Evolutionary conservation across 1,140 invertebrate genomes (phyloP).

Genomic region (Hyles euphorbiae): DNA sequence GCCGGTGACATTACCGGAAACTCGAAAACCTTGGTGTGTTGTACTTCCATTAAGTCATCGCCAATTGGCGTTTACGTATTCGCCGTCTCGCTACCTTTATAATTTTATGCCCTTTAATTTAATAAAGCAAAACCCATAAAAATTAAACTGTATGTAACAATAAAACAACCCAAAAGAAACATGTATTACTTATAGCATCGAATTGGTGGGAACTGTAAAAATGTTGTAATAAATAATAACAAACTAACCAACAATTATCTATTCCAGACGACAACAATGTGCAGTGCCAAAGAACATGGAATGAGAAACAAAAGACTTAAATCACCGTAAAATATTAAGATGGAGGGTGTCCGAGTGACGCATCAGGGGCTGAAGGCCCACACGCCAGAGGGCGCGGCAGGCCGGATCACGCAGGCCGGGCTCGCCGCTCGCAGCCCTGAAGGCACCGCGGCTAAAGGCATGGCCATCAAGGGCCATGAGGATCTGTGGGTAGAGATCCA

Average conservation of each 20-base stretch:
- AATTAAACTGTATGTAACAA: no score
- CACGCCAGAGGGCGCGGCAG: slow-evolving; percentile 61
- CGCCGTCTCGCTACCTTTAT: no score
- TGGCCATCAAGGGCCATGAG: slow-evolving; percentile 95
- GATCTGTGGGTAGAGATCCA: slow-evolving; percentile 98
- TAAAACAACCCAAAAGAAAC: no score
- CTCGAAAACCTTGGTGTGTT: no score
- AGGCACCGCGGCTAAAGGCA: slow-evolving; percentile 92
- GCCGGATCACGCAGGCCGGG: slow-evolving; percentile 79
- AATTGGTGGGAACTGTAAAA: no score
- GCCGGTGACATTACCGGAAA: no score
- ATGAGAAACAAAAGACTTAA: slow-evolving; percentile 20
- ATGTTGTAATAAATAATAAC: no score
- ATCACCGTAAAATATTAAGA: slow-evolving; percentile 29
- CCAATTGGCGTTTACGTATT: no score
- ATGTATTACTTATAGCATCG: no score
- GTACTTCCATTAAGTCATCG: no score
- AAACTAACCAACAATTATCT: not conserved
- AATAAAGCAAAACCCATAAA: no score
- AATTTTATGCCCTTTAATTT: no score
- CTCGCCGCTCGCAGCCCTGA: slow-evolving; percentile 91
- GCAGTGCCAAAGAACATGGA: slow-evolving; percentile 30
- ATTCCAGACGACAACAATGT: slow-evolving; percentile 43
- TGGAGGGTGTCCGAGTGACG: slow-evolving; percentile 61
- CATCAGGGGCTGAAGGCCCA: slow-evolving; percentile 66